Evolutionary conservation across 2,888 invertebrate genomes (phyloP).

Genomic region (Protula sp.): DNA sequence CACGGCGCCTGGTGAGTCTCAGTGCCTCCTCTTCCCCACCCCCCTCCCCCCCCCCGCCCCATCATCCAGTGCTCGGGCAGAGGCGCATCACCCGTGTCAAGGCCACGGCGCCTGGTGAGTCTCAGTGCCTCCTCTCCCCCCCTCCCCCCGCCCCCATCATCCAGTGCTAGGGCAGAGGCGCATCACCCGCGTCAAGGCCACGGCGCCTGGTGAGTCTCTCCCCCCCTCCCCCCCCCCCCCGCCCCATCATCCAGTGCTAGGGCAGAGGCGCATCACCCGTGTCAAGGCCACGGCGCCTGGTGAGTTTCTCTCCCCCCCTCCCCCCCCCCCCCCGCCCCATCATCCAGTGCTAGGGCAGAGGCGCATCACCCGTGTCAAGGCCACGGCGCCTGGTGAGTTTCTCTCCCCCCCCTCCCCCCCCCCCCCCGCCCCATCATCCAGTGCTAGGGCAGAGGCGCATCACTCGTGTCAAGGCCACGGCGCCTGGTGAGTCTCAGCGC

Average conservation of each 20-base stretch:
- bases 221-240: too few species aligned
- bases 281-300: constrained; percentile 17
- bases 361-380: constrained; percentile 15
- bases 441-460: constrained; percentile 11
- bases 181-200: constrained; percentile 17
- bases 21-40: too few species aligned
- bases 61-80: constrained; percentile 12
- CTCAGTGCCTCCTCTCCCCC: too few species aligned
- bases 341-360: constrained; percentile 11
- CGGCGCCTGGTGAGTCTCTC: constrained; percentile 16
- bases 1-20: constrained; percentile 14
- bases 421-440: constrained; percentile 18
- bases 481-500: constrained; percentile 16
- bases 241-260: too few species aligned
- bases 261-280: constrained; percentile 12
- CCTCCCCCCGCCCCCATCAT: too few species aligned
- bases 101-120: constrained; percentile 14
- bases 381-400: constrained; percentile 14
- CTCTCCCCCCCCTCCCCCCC: too few species aligned
- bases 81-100: constrained; percentile 17
- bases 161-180: constrained; percentile 10
- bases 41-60: too few species aligned
- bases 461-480: constrained; percentile 14
- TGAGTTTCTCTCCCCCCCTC: too few species aligned
- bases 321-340: too few species aligned